Evolutionary conservation across 2,888 invertebrate species (phyloP), one percentile per base, ranked within the genome.

Genomic region (Sisyra nigra): DNA sequence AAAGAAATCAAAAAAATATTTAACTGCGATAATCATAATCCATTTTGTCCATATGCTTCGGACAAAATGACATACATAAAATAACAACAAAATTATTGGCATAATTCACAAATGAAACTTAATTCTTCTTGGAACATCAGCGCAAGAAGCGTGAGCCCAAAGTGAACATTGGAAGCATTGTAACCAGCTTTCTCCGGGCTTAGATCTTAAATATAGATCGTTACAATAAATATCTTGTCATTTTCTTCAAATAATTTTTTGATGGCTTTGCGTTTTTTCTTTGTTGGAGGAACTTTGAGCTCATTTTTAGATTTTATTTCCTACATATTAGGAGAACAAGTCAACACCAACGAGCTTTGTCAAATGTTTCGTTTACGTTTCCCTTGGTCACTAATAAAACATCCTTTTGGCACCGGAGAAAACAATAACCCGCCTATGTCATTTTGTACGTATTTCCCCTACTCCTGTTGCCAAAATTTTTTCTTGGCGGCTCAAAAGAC

Each of bases 81-180:
- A 17, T 38, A 14, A 14, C 4, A n/a, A 33, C 4, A 33, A 33
- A 33, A 15, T 14, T 13, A 38, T 38, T 38, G 7, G 38, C 38
- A 38, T 6, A 38, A 9, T 2, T 14, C 38, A 38, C 38, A 38
- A 38, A 38, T 18, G n/a, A 38, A 38, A n/a, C 18, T 14, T 17
- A 2, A 41, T 18, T 44, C 32, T 44, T 42, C 38, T 46, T n/a
- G 45, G 14, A 10, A 47, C 33, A 19, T 40, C 44, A 37, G 49
- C 45, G 41, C 47, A 49, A 31, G 41, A 45, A 38, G 48, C 44
- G 40, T 51, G 45, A 13, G 48, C 41, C 50, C 47, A 51, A 14
- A 42, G 44, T 9, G 32, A 15, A 39, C 47, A 50, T 2, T 18
- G 10, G 37, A 46, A 35, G 40, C 48, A 49, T 18, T 36, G 29